Conservation (phyloP, 2,113 vertebrate genomes). For the Gallinago media region DNA sequence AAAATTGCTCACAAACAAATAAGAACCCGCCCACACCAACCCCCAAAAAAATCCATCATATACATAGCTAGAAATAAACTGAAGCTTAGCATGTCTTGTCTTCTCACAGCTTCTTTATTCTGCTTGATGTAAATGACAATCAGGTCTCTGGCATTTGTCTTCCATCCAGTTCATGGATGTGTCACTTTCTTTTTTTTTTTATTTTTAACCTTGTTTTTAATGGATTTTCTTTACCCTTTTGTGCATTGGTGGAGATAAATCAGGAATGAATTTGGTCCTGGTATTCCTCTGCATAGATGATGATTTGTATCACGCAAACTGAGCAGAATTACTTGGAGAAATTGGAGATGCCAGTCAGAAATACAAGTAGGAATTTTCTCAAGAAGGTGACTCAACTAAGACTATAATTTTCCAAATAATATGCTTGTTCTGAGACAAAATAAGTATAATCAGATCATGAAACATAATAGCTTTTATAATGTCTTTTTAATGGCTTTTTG, state of each 20-base stretch:
- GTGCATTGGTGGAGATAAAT: not conserved
- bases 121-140: not conserved
- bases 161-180: not conserved
- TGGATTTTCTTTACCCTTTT: slow-evolving; percentile 19
- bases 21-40: not conserved
- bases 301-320: slow-evolving; percentile 8
- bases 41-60: not conserved
- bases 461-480: not conserved
- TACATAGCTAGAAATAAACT: not conserved
- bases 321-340: slow-evolving; percentile 25
- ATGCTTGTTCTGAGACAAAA: not conserved
- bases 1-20: not conserved
- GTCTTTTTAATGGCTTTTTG: slow-evolving; percentile 12
- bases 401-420: slow-evolving; percentile 6
- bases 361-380: slow-evolving; percentile 12
- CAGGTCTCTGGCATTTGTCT: not conserved
- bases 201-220: slow-evolving; percentile 14
- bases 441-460: not conserved
- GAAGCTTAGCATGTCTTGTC: not conserved
- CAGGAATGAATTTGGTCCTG: not conserved
- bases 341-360: not conserved
- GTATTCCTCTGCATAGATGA: not conserved
- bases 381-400: not conserved
- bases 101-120: not conserved
- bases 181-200: rapidly evolving